Percentiles rank a stretch among this genome's conserved stretches.
Evolutionary conservation across 2,797 vertebrate species (phyloP).

Genomic region (Gallinago nigripennis): DNA sequence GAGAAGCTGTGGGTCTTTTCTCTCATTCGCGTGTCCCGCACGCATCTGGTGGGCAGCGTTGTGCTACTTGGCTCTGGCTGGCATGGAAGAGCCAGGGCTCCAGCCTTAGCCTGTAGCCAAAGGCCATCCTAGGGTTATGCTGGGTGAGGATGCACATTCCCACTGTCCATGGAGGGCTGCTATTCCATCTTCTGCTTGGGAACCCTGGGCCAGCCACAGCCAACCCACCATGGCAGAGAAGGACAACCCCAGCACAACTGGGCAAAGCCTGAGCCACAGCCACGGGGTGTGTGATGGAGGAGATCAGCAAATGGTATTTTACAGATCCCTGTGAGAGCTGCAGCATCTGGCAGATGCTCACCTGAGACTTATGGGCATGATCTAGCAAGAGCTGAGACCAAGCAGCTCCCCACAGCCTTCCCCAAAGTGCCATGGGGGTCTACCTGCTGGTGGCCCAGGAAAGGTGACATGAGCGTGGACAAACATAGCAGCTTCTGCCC

Average conservation of each 20-base stretch:
- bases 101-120: not conserved
- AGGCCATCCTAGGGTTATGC: not conserved
- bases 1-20: rapidly evolving
- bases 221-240: not conserved
- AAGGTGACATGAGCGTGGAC: not conserved
- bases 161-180: not conserved
- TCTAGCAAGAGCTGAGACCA: not conserved
- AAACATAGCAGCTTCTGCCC: not conserved
- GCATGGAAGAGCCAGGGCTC: not conserved
- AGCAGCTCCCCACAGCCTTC: not conserved
- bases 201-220: not conserved
- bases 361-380: not conserved
- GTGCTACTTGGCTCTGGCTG: not conserved
- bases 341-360: not conserved
- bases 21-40: not conserved
- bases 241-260: not conserved
- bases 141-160: not conserved
- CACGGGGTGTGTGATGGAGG: not conserved
- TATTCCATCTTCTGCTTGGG: not conserved
- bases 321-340: not conserved
- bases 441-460: not conserved
- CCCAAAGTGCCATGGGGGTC: rapidly evolving
- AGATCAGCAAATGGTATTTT: not conserved
- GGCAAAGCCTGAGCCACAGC: not conserved
- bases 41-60: rapidly evolving